phyloP scores from a whole-genome alignment of 1,140 invertebrate species.

The Ostrea denselamellosa region DNA sequence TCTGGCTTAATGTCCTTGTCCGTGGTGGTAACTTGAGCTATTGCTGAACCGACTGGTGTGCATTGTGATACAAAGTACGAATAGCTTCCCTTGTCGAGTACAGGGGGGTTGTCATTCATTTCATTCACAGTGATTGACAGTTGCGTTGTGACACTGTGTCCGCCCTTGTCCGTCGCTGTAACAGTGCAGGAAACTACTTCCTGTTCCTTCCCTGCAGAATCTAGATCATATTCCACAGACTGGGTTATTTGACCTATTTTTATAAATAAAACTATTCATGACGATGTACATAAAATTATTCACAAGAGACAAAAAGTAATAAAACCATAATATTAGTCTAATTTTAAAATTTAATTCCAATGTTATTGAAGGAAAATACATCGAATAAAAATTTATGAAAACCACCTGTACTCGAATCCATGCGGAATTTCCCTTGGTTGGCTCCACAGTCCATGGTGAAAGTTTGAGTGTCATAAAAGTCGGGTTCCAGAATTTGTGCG shows the following conservation, averaged over 20 bases:
- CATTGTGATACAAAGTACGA: background rate
- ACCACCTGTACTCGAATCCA: slow-evolving; percentile 38
- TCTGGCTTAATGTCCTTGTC: slow-evolving; percentile 22
- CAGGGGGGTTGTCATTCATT: slow-evolving; percentile 42
- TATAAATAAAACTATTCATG: background rate
- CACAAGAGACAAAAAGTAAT: background rate
- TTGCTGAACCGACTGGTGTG: background rate
- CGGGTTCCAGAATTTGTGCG: slow-evolving; percentile 27
- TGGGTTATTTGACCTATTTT: slow-evolving; percentile 33
- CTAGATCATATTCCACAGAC: slow-evolving; percentile 46
- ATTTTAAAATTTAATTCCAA: too few species aligned
- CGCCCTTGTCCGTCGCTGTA: slow-evolving; percentile 36
- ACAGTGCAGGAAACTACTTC: slow-evolving; percentile 12
- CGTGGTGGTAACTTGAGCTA: slow-evolving; percentile 22
- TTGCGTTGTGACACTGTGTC: background rate
- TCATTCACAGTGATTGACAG: slow-evolving; percentile 23
- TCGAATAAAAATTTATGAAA: background rate
- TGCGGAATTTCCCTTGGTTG: slow-evolving; percentile 37
- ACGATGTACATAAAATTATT: background rate
- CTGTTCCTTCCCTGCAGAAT: background rate
- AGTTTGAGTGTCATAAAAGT: slow-evolving; percentile 45
- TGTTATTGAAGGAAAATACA: background rate
- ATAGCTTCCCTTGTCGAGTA: slow-evolving; percentile 16
- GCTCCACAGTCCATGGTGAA: slow-evolving; percentile 52
- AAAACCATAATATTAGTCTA: too few species aligned